phyloP scores from a whole-genome alignment of 2,888 invertebrate species.

The Cheilosia grossa region DNA sequence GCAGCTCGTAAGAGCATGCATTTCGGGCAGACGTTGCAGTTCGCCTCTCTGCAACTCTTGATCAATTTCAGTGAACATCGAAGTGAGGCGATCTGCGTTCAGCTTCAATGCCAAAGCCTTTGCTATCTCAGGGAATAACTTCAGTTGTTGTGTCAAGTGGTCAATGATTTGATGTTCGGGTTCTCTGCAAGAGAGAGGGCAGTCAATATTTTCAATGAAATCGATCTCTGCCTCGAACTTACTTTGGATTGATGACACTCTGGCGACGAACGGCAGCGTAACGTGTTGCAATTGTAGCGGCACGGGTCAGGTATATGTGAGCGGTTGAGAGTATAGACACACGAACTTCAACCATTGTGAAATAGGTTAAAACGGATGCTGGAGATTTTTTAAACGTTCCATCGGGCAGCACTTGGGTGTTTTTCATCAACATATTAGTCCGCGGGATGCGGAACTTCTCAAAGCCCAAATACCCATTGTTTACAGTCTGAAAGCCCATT shows the following conservation, averaged over 20 bases:
- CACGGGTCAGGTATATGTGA: constrained; percentile 89
- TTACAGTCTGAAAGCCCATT: constrained; percentile 94
- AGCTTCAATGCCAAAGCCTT: constrained; percentile 91
- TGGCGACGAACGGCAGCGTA: constrained; percentile 96
- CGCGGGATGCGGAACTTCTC: constrained; percentile 94
- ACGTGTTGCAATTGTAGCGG: constrained; percentile 93
- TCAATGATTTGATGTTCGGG: constrained; percentile 95
- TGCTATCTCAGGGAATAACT: constrained; percentile 93
- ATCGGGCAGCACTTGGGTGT: constrained; percentile 94
- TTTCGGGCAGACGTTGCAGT: constrained; percentile 91
- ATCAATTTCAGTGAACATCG: constrained; percentile 89
- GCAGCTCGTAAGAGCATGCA: constrained; percentile 94
- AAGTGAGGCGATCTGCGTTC: constrained; percentile 87
- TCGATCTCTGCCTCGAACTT: constrained; percentile 16
- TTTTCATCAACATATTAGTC: constrained; percentile 95
- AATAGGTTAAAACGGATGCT: constrained; percentile 92
- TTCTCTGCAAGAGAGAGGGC: constrained; percentile 84
- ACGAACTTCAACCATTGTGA: constrained; percentile 94
- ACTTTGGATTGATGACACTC: constrained; percentile 92
- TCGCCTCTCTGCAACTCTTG: constrained; percentile 91
- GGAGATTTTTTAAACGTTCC: constrained; percentile 93
- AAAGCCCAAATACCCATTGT: constrained; percentile 96
- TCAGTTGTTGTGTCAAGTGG: constrained; percentile 96
- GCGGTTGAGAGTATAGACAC: constrained; percentile 91
- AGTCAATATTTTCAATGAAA: background rate